These are phyloP conservation scores for Hypomecis atomaria DNA, from an alignment of 2,888 invertebrate species.

Conservation along the genomic window DNA sequence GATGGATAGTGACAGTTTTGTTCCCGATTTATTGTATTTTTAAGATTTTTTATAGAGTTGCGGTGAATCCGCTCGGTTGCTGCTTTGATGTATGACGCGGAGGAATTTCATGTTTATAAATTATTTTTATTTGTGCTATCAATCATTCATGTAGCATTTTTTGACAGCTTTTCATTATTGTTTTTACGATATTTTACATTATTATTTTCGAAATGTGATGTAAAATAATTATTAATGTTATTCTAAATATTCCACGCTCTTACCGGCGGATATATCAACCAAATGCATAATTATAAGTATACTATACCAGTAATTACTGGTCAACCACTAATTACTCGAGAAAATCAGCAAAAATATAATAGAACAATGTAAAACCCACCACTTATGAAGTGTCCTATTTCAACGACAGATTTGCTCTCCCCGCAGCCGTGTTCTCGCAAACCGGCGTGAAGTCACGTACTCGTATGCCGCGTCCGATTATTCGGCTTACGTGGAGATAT, in stretches of 20 bases:
- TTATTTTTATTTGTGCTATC: not conserved
- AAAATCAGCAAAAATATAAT: too few relatives aligned
- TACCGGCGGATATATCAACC: too few relatives aligned
- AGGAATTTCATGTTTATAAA: not conserved
- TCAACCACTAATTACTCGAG: too few relatives aligned
- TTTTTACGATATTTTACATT: too few relatives aligned
- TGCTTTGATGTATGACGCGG: slow-evolving; percentile 1
- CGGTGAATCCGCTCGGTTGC: not conserved
- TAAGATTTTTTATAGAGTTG: slow-evolving; percentile 29
- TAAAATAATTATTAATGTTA: too few relatives aligned
- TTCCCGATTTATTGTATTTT: slow-evolving; percentile 52
- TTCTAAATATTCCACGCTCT: too few relatives aligned
- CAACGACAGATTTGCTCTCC: slow-evolving; percentile 51
- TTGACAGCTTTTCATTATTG: too few relatives aligned
- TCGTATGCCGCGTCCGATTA: slow-evolving; percentile 46
- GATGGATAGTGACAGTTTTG: slow-evolving; percentile 58
- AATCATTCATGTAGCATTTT: too few relatives aligned
- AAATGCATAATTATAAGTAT: too few relatives aligned
- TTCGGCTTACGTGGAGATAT: slow-evolving; percentile 6
- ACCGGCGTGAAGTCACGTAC: slow-evolving; percentile 59
- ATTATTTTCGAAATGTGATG: too few relatives aligned
- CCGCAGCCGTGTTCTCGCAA: slow-evolving; percentile 36
- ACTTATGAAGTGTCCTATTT: slow-evolving; percentile 31
- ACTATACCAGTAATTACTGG: too few relatives aligned
- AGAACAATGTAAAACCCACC: not conserved